Conservation (phyloP, 1,140 invertebrate genomes). For the Dreissena rostriformis region DNA sequence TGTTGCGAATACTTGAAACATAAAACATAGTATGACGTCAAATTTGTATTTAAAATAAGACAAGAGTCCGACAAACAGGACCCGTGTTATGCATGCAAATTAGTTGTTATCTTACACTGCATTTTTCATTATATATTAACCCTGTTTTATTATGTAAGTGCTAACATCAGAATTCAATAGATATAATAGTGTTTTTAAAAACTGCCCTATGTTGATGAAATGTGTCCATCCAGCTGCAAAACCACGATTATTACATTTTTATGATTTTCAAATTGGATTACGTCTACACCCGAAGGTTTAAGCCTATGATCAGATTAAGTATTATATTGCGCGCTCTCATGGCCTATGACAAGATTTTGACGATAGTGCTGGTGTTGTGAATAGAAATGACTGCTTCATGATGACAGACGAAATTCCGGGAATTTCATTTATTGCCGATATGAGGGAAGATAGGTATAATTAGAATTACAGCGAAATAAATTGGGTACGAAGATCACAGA, state of each 20-base stretch:
- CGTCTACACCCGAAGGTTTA: not conserved
- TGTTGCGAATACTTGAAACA: no score
- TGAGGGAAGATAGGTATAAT: conserved; percentile 40
- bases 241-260: conserved; percentile 1
- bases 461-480: conserved; percentile 10
- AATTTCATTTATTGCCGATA: conserved; percentile 26
- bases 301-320: not conserved
- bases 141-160: no score
- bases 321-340: conserved; percentile 5
- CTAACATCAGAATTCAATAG: no score
- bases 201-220: conserved; percentile 4
- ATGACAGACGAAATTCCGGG: conserved; percentile 1
- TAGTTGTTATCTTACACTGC: no score
- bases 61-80: no score
- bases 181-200: no score
- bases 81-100: no score
- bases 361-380: not conserved
- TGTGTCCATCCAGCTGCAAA: conserved; percentile 10
- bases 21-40: no score
- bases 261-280: not conserved
- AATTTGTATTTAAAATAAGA: no score
- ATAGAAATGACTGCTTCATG: not conserved
- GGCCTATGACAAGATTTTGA: not conserved
- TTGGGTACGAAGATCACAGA: not conserved
- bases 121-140: no score